These are phyloP conservation scores for Corynorhinus townsendii DNA, from an alignment of 2,113 vertebrate genomes.

Conservation along the genomic window DNA sequence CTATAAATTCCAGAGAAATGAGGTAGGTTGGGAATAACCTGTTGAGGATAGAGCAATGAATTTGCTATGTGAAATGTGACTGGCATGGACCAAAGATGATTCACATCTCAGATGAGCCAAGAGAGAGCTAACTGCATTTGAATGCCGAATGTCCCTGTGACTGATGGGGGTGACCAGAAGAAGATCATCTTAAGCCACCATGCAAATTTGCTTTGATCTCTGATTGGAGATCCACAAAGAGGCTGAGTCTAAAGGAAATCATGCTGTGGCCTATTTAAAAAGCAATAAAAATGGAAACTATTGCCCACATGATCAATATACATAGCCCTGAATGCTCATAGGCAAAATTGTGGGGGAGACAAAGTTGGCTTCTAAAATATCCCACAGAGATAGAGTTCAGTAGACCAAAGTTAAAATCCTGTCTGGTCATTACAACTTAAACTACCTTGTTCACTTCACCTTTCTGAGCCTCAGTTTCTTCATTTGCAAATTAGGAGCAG, in stretches of 20 bases:
- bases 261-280: neutral
- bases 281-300: neutral
- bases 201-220: neutral
- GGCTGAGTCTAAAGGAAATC: neutral
- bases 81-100: neutral
- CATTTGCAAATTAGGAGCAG: neutral
- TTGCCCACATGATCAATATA: neutral
- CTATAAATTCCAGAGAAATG: conserved; percentile 33
- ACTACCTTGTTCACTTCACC: neutral
- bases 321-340: neutral
- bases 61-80: neutral
- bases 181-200: neutral
- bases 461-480: conserved; percentile 1
- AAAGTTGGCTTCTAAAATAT: neutral
- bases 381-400: neutral
- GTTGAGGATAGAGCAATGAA: neutral
- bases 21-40: neutral
- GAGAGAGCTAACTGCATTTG: neutral
- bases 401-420: neutral
- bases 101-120: neutral
- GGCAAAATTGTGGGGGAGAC: neutral
- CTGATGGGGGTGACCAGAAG: neutral
- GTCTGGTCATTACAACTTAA: neutral
- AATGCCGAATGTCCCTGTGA: neutral
- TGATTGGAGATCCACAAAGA: neutral